Percentiles rank a stretch among this genome's conserved stretches.
phyloP scores from a whole-genome alignment of 2,113 vertebrate genomes.

The Pholis gunnellus region DNA sequence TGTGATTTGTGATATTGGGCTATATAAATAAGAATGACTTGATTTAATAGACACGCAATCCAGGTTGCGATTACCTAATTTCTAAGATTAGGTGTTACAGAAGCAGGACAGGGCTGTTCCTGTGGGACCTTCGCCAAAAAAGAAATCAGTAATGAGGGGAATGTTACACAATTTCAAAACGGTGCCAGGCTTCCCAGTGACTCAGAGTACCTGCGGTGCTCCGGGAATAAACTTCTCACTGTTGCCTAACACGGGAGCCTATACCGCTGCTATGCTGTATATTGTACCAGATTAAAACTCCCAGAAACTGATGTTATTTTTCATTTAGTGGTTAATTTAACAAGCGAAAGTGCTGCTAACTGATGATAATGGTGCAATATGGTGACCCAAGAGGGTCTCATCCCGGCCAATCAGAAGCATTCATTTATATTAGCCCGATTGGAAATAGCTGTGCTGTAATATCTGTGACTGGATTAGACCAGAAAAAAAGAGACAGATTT shows the following conservation, averaged over 20 bases:
- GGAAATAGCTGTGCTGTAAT: conserved; percentile 5
- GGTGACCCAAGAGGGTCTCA: neutral
- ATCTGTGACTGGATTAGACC: conserved; percentile 36
- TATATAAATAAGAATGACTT: neutral
- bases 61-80: conserved; percentile 26
- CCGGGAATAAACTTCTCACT: neutral
- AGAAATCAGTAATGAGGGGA: neutral
- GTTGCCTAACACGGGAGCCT: neutral
- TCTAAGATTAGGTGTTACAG: conserved; percentile 42
- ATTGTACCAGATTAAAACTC: neutral
- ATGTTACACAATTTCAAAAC: conserved; percentile 7
- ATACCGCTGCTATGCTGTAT: no score
- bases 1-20: neutral
- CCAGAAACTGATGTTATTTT: neutral
- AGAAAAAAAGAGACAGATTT: neutral
- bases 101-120: neutral
- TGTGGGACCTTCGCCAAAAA: neutral
- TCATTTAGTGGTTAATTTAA: no score
- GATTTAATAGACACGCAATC: neutral
- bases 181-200: neutral
- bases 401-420: neutral
- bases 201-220: conserved; percentile 12
- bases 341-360: no score
- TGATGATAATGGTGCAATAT: no score
- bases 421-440: neutral